These are phyloP conservation scores for Apodemus agrarius DNA, from an alignment of 2,797 vertebrate genomes.

Conservation along the genomic window DNA sequence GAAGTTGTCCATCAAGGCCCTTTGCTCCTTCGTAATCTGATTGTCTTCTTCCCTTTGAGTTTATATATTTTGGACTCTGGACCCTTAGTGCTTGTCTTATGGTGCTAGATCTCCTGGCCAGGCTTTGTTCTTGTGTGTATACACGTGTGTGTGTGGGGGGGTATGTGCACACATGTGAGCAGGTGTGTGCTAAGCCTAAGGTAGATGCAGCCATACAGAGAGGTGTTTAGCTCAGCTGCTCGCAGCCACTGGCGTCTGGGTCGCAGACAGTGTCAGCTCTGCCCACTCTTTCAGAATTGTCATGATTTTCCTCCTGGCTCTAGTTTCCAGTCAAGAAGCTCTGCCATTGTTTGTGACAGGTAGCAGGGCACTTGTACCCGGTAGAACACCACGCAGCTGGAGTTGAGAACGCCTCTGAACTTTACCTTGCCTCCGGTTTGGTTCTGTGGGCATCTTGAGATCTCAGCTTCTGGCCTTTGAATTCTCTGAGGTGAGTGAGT, in stretches of 20 bases:
- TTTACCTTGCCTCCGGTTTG: background rate
- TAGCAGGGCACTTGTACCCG: no score
- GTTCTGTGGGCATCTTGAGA: background rate
- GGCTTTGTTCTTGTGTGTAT: background rate
- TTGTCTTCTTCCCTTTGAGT: background rate
- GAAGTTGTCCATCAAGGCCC: no score
- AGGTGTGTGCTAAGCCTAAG: background rate
- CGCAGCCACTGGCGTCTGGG: background rate
- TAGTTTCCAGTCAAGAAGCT: background rate
- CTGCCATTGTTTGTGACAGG: background rate
- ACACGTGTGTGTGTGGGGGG: background rate
- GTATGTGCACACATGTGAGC: background rate
- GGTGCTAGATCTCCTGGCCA: background rate
- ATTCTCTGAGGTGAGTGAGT: background rate
- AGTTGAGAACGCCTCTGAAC: background rate
- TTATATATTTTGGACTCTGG: background rate
- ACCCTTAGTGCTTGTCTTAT: background rate
- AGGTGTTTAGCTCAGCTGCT: background rate
- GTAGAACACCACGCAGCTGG: rapidly evolving
- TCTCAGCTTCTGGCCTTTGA: background rate
- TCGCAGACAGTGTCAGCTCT: background rate
- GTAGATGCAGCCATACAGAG: background rate
- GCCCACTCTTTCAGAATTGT: background rate
- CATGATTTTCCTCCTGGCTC: background rate
- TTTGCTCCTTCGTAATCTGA: background rate